A percentile compares a stretch with the other conserved stretches of the same genome.
Conservation (phyloP, 2,113 vertebrate genomes). For the Platanista minor region DNA sequence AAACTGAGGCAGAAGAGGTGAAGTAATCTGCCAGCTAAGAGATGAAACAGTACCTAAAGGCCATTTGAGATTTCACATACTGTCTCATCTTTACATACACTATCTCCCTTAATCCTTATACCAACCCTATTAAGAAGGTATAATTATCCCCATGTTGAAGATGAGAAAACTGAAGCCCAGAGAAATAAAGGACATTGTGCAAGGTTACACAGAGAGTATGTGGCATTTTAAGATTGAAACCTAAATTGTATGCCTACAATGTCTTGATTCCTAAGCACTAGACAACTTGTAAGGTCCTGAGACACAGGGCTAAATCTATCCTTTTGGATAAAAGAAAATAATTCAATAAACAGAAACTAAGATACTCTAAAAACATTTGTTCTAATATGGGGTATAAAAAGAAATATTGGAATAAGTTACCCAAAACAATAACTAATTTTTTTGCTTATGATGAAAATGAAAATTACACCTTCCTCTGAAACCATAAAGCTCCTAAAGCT, state of each 20-base stretch:
- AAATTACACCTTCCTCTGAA: conserved; percentile 54
- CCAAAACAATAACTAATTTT: conserved; percentile 21
- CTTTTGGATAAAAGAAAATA: neutral
- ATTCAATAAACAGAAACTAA: conserved; percentile 21
- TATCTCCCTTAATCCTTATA: neutral
- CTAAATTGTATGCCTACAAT: neutral
- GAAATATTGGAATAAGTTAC: conserved; percentile 26
- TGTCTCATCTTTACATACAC: neutral
- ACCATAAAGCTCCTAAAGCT: conserved; percentile 46
- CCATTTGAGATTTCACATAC: neutral
- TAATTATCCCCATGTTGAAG: neutral
- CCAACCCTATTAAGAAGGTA: neutral
- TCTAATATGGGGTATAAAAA: conserved; percentile 42
- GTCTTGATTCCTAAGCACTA: conserved; percentile 8
- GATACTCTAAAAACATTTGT: conserved; percentile 32
- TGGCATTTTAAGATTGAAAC: conserved; percentile 28
- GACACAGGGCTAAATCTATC: neutral
- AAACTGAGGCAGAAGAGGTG: neutral
- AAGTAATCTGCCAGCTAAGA: neutral
- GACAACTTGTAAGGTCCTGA: neutral
- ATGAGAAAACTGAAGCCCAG: neutral
- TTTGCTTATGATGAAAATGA: conserved; percentile 53
- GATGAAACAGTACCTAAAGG: neutral
- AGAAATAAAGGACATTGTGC: conserved; percentile 26
- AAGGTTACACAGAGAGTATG: neutral